These are phyloP conservation scores for Plutomurus gul DNA, from an alignment of 1,140 invertebrate genomes.

Conservation along the genomic window DNA sequence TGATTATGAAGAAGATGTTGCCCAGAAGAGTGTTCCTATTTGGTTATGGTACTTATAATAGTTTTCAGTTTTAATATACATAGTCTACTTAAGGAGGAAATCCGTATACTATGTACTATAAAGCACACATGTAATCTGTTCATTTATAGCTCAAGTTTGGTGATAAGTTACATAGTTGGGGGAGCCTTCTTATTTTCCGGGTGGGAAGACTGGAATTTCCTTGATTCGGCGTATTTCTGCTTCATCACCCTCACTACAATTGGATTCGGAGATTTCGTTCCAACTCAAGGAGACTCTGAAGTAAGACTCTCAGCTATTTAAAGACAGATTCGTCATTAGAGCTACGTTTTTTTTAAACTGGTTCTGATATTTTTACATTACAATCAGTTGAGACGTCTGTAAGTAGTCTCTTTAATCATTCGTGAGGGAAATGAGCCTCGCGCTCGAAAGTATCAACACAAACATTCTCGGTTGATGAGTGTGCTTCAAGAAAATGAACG, in stretches of 20 bases:
- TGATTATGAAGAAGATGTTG: slow-evolving; percentile 48
- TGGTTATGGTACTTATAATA: slow-evolving; percentile 69
- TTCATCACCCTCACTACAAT: slow-evolving; percentile 95
- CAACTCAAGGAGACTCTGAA: slow-evolving; percentile 67
- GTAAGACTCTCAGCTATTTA: too few relatives aligned
- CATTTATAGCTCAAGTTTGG: slow-evolving; percentile 67
- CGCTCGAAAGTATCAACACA: too few relatives aligned
- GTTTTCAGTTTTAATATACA: background rate
- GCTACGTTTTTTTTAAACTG: too few relatives aligned
- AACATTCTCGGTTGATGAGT: too few relatives aligned
- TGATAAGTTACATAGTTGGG: slow-evolving; percentile 84
- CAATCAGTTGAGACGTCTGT: background rate
- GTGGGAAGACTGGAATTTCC: slow-evolving; percentile 79
- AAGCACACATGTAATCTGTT: slow-evolving; percentile 54
- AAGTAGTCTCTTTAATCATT: too few relatives aligned
- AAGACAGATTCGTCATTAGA: too few relatives aligned
- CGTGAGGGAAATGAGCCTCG: too few relatives aligned
- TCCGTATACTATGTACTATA: background rate
- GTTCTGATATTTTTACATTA: background rate
- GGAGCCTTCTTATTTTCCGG: slow-evolving; percentile 82
- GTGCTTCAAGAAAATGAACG: too few relatives aligned
- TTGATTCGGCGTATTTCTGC: slow-evolving; percentile 93
- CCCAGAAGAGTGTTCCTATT: slow-evolving; percentile 75
- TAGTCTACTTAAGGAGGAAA: background rate
- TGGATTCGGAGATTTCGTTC: slow-evolving; percentile 92